Evolutionary conservation across 2,888 invertebrate species (phyloP), one percentile per base, ranked within the genome.

Genomic region (Periphyllus acericola): DNA sequence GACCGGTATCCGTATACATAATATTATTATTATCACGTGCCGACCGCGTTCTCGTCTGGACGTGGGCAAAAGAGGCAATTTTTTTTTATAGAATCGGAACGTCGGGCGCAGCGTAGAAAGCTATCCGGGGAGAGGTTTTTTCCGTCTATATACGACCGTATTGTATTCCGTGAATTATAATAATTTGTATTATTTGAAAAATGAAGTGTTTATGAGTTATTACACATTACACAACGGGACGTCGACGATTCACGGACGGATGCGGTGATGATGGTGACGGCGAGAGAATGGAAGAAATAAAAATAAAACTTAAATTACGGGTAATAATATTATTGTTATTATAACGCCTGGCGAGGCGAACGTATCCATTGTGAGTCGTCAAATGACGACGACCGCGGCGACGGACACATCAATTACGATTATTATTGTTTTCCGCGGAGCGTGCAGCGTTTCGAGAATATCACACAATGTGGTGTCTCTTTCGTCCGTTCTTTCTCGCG

Each of bases 271-370:
- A 3, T 2, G 3, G 66, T n/a, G 46, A 32, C 32, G 40, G n/a
- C 17, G 80, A 36, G 5, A 36, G 19, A 36, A 36, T 21, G 19
- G 19, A 74, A 74, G 6, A 21, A 34, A 34, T 34, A 74, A 36
- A 74, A 36, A 74, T 40, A 25, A 36, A 36, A 74, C 25, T 74
- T 36, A 74, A 74, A 74, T 74, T 74, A 74, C 74, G 9, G 25
- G 36, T 74, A 36, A 74, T 34, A 21, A 78, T 40, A 72, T 34
- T 75, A 75, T 76, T 25, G 34, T 55, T 34, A 34, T 82, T 36
- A 40, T 71, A 32, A 52, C 25, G 25, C 25, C 46, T 32, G 46
- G 25, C 25, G 40, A 71, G 71, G 25, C 25, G 71, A 71, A 82
- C 25, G 32, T 68, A 68, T 32, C 21, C 32, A 68, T 68, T 14